A percentile compares a stretch with the other conserved stretches of the same genome.
These are phyloP conservation scores for Pentamera pediparva DNA, from an alignment of 53 echinoderm and acorn worm species.

Conservation along the genomic window DNA sequence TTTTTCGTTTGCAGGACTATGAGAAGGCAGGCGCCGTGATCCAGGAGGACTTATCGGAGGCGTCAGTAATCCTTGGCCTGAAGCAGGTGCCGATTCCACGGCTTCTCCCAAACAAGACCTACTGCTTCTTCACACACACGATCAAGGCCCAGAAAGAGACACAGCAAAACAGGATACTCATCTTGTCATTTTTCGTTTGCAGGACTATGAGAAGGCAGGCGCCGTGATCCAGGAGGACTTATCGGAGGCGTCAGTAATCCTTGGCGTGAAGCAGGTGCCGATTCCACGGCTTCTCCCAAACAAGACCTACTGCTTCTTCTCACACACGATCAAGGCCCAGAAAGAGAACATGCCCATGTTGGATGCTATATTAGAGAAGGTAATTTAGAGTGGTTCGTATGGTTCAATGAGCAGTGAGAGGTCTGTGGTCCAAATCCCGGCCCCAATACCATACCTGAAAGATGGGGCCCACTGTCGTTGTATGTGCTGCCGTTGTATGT, in stretches of 20 bases:
- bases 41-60: slow-evolving; percentile 83
- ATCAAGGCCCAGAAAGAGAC: slow-evolving; percentile 94
- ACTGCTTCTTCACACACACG: slow-evolving; percentile 95
- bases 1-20: slow-evolving; percentile 58
- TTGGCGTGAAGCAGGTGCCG: slow-evolving; percentile 95
- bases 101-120: slow-evolving; percentile 82
- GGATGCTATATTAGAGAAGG: slow-evolving; percentile 91
- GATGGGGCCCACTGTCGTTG: no score
- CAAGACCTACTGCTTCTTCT: slow-evolving; percentile 95
- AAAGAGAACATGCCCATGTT: slow-evolving; percentile 91
- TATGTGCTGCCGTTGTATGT: not conserved
- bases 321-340: slow-evolving; percentile 98
- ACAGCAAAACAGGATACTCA: not conserved
- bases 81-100: slow-evolving; percentile 86
- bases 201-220: slow-evolving; percentile 82
- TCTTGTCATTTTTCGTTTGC: not conserved
- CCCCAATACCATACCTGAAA: not conserved
- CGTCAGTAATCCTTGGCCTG: slow-evolving; percentile 86
- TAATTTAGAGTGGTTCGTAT: not conserved
- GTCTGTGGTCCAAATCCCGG: not conserved
- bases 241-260: slow-evolving; percentile 76
- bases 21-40: slow-evolving; percentile 69
- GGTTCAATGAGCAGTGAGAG: not conserved
- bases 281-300: slow-evolving; percentile 68
- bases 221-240: slow-evolving; percentile 87